Percentiles rank a stretch among this genome's conserved stretches.
These are phyloP conservation scores for Porphyrio hochstetteri DNA, from an alignment of 2,113 vertebrate species.

Conservation along the genomic window DNA sequence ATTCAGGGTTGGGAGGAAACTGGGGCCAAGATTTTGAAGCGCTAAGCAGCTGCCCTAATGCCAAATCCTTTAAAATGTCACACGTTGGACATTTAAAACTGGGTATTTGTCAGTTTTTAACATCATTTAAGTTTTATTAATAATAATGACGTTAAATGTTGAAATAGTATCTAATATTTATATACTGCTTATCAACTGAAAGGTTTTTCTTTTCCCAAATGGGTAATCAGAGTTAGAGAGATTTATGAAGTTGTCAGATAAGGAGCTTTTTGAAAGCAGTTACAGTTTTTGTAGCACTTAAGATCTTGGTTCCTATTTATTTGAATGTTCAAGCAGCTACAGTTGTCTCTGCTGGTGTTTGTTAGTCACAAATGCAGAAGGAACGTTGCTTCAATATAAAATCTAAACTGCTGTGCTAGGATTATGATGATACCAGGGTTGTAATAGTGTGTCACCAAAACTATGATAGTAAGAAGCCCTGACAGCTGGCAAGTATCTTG, in stretches of 20 bases:
- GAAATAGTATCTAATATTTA: not conserved
- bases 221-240: not conserved
- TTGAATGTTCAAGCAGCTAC: not conserved
- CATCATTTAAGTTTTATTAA: not conserved
- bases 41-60: not conserved
- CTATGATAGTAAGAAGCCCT: not conserved
- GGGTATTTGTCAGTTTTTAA: not conserved
- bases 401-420: not conserved
- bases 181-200: not conserved
- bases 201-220: not conserved
- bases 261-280: not conserved
- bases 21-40: not conserved
- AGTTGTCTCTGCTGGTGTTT: not conserved
- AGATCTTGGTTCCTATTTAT: not conserved
- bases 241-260: not conserved
- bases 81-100: not conserved
- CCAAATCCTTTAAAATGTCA: not conserved
- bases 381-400: not conserved
- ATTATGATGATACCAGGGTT: not conserved
- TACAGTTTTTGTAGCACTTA: not conserved
- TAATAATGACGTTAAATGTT: not conserved
- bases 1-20: not conserved
- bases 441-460: not conserved
- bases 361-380: not conserved
- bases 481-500: not conserved